Evolutionary conservation across 2,888 invertebrate species (phyloP), one percentile per base, ranked within the genome.

Genomic region (Agrotis exclamationis): DNA sequence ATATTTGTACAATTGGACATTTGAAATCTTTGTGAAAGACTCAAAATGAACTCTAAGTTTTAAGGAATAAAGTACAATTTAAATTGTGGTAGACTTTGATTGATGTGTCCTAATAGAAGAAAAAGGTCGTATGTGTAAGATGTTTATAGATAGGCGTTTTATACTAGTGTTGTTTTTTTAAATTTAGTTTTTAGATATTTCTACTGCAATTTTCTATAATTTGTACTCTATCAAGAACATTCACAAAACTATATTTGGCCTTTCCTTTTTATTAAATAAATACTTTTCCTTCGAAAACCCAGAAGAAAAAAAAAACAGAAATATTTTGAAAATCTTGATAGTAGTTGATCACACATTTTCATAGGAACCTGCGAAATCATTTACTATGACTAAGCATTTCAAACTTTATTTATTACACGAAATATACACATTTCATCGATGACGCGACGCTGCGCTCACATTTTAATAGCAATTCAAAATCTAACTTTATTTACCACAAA

Each of bases 1-100:
- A 66, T 64, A 69, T 84, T 79, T 83, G 80, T 81, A 86, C 79
- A 82, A 76, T 67, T 64, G 70, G 76, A 79, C 71, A 62, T 66
- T 63, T 73, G 64, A 76, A 71, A 63, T 78, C 45, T 58, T 74
- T 63, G 39, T 62, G 47, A 48, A 73, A 64, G 33, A 80, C 69
- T 33, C 48, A 71, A 74, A 85, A 78, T 84, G 70, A 67, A 84
- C 73, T 75, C 48, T 83, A 78, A 54, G 0, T 0, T 3, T 11
- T 48, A 76, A 54, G 13, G 20, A 59, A 71, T 83, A 81, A 71
- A 70, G 63, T 80, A 76, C 59, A 75, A 79, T 79, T 83, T 74
- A 64, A 74, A 78, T 74, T 85, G 84, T 83, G 83, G 70, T 74
- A 75, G 74, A 72, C 57, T 48, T 77, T 50, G 48, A 68, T 69